Conservation (phyloP, 2,888 invertebrate species). For the Galeopsomyia nigrocyanea region DNA sequence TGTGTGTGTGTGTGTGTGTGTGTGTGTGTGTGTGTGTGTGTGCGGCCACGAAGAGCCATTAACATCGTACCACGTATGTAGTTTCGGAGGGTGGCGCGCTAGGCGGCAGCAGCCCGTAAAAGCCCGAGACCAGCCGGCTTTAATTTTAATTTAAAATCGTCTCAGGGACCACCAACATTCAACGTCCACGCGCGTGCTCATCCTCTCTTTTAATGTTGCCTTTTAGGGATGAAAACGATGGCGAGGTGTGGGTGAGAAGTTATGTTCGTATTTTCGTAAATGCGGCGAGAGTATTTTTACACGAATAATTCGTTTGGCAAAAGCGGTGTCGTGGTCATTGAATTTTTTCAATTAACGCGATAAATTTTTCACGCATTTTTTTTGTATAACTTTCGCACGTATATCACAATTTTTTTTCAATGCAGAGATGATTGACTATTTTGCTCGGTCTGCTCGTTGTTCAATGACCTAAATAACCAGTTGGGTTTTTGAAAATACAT, state of each 20-base stretch:
- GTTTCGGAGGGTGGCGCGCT: constrained; percentile 58
- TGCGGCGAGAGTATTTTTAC: background rate
- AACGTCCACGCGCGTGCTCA: constrained; percentile 46
- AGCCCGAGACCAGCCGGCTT: constrained; percentile 56
- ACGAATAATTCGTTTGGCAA: constrained; percentile 39
- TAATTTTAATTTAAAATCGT: constrained; percentile 68
- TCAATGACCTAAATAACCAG: too few species aligned
- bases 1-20: too few species aligned
- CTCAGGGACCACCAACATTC: constrained; percentile 66
- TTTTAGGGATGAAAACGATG: constrained; percentile 37
- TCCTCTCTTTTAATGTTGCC: constrained; percentile 11
- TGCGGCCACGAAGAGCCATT: constrained; percentile 53
- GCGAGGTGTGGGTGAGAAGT: constrained; percentile 48
- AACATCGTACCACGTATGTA: constrained; percentile 57
- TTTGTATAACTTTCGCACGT: too few species aligned
- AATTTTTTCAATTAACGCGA: background rate
- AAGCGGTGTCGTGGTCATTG: constrained; percentile 54
- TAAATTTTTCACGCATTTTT: too few species aligned
- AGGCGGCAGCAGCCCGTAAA: constrained; percentile 60
- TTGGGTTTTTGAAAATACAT: too few species aligned
- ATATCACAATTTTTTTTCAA: too few species aligned
- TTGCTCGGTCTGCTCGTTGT: too few species aligned
- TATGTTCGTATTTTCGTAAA: constrained; percentile 31
- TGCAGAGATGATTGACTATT: too few species aligned
- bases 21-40: too few species aligned